phyloP scores from a whole-genome alignment of 2,797 vertebrate species.

The Oreonectes daqikongensis region DNA sequence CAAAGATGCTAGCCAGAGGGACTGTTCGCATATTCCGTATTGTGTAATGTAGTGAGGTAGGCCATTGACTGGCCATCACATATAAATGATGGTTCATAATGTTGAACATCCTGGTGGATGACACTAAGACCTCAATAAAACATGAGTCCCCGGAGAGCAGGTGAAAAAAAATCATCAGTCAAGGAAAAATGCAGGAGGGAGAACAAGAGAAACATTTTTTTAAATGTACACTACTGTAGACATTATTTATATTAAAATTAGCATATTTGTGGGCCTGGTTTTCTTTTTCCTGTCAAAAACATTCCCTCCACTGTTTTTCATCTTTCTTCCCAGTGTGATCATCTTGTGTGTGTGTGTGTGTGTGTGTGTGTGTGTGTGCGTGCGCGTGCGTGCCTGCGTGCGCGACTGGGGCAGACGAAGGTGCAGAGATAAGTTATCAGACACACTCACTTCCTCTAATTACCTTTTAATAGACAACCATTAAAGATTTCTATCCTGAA shows the following conservation, averaged over 20 bases:
- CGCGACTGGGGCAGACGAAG: constrained; percentile 41
- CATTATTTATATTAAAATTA: constrained; percentile 7
- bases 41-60: constrained; percentile 52
- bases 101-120: constrained; percentile 68
- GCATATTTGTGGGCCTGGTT: background rate
- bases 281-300: constrained; percentile 1
- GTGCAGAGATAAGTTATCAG: constrained; percentile 69
- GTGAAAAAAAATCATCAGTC: constrained; percentile 73
- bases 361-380: constrained; percentile 55
- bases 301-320: background rate
- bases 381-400: too few relatives aligned
- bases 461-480: constrained; percentile 80
- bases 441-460: constrained; percentile 75
- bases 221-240: constrained; percentile 31
- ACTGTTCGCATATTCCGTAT: constrained; percentile 42
- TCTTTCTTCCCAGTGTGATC: constrained; percentile 1
- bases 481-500: constrained; percentile 75
- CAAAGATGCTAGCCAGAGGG: background rate
- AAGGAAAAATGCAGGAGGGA: constrained; percentile 45
- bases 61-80: constrained; percentile 71
- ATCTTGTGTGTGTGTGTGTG: constrained; percentile 54
- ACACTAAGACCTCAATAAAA: constrained; percentile 72
- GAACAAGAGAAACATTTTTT: background rate
- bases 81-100: constrained; percentile 77
- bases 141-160: constrained; percentile 66